Percentiles rank a stretch among this genome's conserved stretches.
Evolutionary conservation across 2,113 vertebrate genomes (phyloP).

Genomic region (Felis catus): DNA sequence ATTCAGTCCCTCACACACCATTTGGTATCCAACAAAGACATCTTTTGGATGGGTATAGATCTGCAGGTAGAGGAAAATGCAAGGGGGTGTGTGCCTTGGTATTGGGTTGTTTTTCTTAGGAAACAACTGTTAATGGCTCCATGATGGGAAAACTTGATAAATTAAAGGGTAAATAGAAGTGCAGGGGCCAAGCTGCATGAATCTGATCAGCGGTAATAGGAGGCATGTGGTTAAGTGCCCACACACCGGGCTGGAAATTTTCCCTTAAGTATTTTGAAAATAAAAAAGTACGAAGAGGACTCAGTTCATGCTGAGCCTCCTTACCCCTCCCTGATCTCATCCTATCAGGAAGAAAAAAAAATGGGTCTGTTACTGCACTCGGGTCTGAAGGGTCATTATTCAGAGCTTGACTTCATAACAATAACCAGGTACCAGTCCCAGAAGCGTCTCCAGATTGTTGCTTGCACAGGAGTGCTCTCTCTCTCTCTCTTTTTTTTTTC

Average conservation of each 20-base stretch:
- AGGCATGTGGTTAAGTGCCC: background rate
- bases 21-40: background rate
- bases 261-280: constrained; percentile 41
- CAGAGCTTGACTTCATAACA: background rate
- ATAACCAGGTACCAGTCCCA: background rate
- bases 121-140: constrained; percentile 3
- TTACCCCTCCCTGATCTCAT: background rate
- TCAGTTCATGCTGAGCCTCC: background rate
- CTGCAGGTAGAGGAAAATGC: background rate
- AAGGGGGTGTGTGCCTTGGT: rapidly evolving
- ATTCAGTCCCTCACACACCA: background rate
- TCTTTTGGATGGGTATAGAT: background rate
- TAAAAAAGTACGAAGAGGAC: background rate
- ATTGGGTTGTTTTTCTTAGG: background rate
- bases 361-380: background rate
- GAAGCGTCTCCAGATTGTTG: background rate
- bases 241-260: background rate
- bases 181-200: background rate
- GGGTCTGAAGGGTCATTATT: background rate
- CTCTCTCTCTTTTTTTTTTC: background rate
- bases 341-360: background rate
- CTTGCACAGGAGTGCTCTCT: background rate
- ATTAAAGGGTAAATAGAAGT: background rate
- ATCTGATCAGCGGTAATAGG: background rate
- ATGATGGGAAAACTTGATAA: background rate